These are phyloP conservation scores for Catharus fuscescens DNA, from an alignment of 2,113 vertebrate genomes.

Conservation along the genomic window DNA sequence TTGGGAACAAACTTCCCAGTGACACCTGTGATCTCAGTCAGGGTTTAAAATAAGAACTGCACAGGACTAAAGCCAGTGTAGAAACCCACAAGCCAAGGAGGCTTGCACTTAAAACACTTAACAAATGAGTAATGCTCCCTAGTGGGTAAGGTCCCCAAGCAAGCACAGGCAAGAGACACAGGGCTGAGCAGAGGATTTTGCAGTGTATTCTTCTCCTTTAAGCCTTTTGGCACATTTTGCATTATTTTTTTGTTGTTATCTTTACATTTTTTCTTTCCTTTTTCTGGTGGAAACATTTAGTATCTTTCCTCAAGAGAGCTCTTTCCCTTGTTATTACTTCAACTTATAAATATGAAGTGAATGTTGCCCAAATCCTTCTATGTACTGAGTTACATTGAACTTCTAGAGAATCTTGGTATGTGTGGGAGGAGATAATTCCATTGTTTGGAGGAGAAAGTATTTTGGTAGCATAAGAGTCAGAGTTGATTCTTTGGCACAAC, in stretches of 20 bases:
- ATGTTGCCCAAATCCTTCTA: neutral
- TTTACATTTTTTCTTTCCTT: neutral
- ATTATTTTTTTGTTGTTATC: neutral
- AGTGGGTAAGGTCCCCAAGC: neutral
- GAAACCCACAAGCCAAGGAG: neutral
- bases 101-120: neutral
- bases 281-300: neutral
- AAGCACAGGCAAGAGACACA: neutral
- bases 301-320: neutral
- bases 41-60: neutral
- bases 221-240: neutral
- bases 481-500: neutral
- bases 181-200: neutral
- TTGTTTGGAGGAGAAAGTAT: conserved; percentile 40
- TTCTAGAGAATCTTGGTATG: conserved; percentile 19
- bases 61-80: neutral
- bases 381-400: neutral
- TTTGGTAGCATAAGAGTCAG: conserved; percentile 14
- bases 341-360: conserved; percentile 32
- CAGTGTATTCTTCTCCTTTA: neutral
- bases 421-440: conserved; percentile 50
- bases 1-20: neutral
- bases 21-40: neutral
- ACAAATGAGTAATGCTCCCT: neutral
- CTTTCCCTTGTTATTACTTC: conserved; percentile 7